Evolutionary conservation across 2,113 vertebrate species (phyloP).

Genomic region (Rhinolophus ferrumequinum): DNA sequence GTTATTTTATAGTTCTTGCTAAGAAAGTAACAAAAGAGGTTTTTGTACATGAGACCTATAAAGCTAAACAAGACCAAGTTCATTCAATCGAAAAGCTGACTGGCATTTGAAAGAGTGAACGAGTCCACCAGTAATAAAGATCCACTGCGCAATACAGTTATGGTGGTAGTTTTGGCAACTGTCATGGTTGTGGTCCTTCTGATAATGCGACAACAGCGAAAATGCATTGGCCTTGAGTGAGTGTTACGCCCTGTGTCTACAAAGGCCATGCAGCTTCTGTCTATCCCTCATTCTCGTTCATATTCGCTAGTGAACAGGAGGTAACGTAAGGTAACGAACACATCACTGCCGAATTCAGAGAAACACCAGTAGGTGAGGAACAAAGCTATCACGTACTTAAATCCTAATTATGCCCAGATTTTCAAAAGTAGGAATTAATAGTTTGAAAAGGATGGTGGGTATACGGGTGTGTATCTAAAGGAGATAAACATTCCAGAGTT

Average conservation of each 20-base stretch:
- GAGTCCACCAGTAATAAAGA: background rate
- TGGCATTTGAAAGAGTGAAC: background rate
- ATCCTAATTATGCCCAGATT: background rate
- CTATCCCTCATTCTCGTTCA: too few relatives aligned
- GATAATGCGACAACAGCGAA: accelerated
- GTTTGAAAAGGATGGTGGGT: background rate
- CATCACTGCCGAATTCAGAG: background rate
- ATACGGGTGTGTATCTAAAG: background rate
- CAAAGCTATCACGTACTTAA: background rate
- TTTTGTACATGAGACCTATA: slow-evolving; percentile 32
- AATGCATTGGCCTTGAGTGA: accelerated
- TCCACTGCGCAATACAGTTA: accelerated
- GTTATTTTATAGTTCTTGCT: slow-evolving; percentile 24
- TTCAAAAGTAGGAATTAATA: background rate
- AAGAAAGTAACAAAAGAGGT: slow-evolving; percentile 36
- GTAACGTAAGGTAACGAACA: accelerated
- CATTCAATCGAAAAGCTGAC: background rate
- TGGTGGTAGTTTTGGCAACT: accelerated
- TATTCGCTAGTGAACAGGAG: accelerated
- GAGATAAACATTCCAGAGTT: background rate
- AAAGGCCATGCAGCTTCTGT: accelerated
- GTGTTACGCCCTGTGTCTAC: accelerated
- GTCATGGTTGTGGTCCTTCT: accelerated
- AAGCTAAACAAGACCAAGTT: slow-evolving; percentile 52
- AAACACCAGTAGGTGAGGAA: background rate